Evolutionary conservation across 2,797 vertebrate genomes (phyloP).

Genomic region (Megalops cyprinoides): DNA sequence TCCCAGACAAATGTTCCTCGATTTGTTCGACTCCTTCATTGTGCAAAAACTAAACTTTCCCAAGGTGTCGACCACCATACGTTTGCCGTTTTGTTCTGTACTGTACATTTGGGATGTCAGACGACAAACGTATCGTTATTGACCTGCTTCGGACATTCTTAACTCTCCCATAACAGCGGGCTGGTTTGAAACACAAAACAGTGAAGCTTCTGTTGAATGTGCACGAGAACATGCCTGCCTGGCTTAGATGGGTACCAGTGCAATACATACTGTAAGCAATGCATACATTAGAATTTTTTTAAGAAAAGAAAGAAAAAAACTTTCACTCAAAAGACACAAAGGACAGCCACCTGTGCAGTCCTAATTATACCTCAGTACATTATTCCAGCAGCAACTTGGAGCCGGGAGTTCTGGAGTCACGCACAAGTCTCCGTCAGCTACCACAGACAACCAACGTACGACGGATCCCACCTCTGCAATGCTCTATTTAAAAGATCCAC

Average conservation of each 20-base stretch:
- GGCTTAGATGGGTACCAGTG: conserved; percentile 55
- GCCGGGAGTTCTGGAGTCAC: not conserved
- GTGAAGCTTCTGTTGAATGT: conserved; percentile 51
- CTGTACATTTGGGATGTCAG: conserved; percentile 5
- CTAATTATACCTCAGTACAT: conserved; percentile 60
- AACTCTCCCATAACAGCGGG: conserved; percentile 36
- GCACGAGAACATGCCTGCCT: conserved; percentile 49
- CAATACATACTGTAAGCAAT: conserved; percentile 48
- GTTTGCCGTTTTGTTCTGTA: not conserved
- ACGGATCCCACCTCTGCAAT: no score
- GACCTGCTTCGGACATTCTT: not conserved
- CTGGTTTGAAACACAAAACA: conserved; percentile 51
- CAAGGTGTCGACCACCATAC: conserved; percentile 30
- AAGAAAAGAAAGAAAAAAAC: conserved; percentile 63
- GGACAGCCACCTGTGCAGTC: conserved; percentile 72
- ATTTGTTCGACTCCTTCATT: conserved; percentile 60
- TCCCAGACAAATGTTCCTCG: conserved; percentile 42
- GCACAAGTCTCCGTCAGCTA: not conserved
- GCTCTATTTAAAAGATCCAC: no score
- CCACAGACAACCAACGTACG: not conserved
- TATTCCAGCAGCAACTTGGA: conserved; percentile 41
- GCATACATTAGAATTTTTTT: conserved; percentile 41
- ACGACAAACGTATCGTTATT: conserved; percentile 42
- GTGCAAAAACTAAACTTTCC: conserved; percentile 30
- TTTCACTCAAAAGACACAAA: conserved; percentile 57